phyloP scores from a whole-genome alignment of 2,888 invertebrate species.

The Carabus problematicus region DNA sequence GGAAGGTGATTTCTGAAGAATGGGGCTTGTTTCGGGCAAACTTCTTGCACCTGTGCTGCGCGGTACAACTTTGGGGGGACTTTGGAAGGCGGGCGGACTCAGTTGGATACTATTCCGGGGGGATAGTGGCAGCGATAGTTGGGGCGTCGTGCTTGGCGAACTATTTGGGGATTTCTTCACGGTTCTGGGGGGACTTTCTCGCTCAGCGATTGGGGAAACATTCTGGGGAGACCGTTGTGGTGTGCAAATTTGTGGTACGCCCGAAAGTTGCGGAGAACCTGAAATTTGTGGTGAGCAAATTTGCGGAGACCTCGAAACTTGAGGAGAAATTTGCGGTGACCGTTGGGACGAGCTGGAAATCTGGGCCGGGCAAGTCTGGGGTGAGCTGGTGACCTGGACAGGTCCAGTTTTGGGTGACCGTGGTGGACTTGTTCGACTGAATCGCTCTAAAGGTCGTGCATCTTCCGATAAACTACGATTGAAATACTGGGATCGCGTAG shows the following conservation, averaged over 20 bases:
- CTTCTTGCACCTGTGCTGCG: too few relatives aligned
- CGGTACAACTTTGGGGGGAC: conserved; percentile 31
- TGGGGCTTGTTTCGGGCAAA: too few relatives aligned
- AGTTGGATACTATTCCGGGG: conserved; percentile 17
- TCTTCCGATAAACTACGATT: not conserved
- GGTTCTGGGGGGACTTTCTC: conserved; percentile 43
- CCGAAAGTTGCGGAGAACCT: conserved; percentile 21
- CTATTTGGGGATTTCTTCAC: conserved; percentile 40
- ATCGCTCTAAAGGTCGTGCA: conserved; percentile 19
- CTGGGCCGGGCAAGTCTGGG: too few relatives aligned
- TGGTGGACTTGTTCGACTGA: not conserved
- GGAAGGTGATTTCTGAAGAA: too few relatives aligned
- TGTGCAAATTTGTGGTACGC: conserved; percentile 31
- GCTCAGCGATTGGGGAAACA: not conserved
- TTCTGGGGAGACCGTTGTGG: conserved; percentile 51
- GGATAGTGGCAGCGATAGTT: conserved; percentile 44
- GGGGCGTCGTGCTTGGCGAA: conserved; percentile 28
- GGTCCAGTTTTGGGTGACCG: too few relatives aligned
- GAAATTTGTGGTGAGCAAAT: conserved; percentile 3
- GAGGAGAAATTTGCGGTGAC: not conserved
- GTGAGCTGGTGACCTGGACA: too few relatives aligned
- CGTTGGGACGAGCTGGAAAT: not conserved
- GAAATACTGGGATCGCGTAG: conserved; percentile 51
- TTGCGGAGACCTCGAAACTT: not conserved
- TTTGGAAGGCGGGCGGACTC: conserved; percentile 30